phyloP scores from a whole-genome alignment of 2,888 invertebrate genomes.

The Ormyrus labotus region DNA sequence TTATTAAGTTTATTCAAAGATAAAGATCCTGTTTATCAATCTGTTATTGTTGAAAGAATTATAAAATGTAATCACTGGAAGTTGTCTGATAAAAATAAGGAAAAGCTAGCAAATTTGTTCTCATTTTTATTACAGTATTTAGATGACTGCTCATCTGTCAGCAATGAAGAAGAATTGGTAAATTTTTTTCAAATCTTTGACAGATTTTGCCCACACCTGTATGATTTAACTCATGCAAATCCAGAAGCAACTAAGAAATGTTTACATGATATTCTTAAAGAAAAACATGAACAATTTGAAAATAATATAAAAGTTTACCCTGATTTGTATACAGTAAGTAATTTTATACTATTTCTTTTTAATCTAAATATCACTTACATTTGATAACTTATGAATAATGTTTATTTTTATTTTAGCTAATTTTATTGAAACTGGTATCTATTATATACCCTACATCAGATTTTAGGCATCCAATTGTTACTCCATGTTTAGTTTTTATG shows the following conservation, averaged over 20 bases:
- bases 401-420: slow-evolving; percentile 75
- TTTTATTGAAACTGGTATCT: slow-evolving; percentile 89
- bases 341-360: slow-evolving; percentile 39
- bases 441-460: slow-evolving; percentile 92
- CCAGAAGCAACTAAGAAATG: slow-evolving; percentile 82
- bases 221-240: slow-evolving; percentile 84
- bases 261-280: slow-evolving; percentile 83
- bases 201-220: slow-evolving; percentile 77
- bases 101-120: slow-evolving; percentile 85
- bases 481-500: slow-evolving; percentile 83
- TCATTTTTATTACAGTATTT: slow-evolving; percentile 87
- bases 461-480: slow-evolving; percentile 90
- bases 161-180: slow-evolving; percentile 72
- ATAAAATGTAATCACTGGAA: slow-evolving; percentile 93
- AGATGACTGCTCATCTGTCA: slow-evolving; percentile 80
- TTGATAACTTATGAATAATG: background rate
- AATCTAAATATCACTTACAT: background rate
- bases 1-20: slow-evolving; percentile 80
- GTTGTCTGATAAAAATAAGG: slow-evolving; percentile 86
- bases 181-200: slow-evolving; percentile 80
- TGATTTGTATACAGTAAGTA: slow-evolving; percentile 79
- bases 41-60: slow-evolving; percentile 86
- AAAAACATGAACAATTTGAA: slow-evolving; percentile 83
- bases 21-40: slow-evolving; percentile 82
- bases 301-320: slow-evolving; percentile 81